phyloP scores from a whole-genome alignment of 2,113 vertebrate genomes.

The pig (Sus scrofa) region T2T-Sscrofa CM000815.6:76317501-76318000 shows the following conservation, averaged over 20 bases:
- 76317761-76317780: no score
- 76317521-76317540: not conserved
- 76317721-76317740: no score
- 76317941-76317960: no score
- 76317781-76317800: no score
- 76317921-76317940: no score
- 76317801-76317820: not conserved
- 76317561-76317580: conserved; percentile 20
- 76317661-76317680: not conserved
- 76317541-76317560: not conserved
- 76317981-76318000: no score
- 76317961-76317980: no score
- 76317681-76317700: not conserved
- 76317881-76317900: not conserved
- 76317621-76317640: not conserved
- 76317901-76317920: no score
- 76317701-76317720: not conserved
- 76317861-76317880: not conserved
- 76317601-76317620: not conserved
- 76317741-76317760: no score
- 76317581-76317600: not conserved
- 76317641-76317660: not conserved
- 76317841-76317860: not conserved
- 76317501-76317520: not conserved
- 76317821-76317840: not conserved